phyloP scores from a whole-genome alignment of 2,113 vertebrate species.

The Podarcis muralis region DNA sequence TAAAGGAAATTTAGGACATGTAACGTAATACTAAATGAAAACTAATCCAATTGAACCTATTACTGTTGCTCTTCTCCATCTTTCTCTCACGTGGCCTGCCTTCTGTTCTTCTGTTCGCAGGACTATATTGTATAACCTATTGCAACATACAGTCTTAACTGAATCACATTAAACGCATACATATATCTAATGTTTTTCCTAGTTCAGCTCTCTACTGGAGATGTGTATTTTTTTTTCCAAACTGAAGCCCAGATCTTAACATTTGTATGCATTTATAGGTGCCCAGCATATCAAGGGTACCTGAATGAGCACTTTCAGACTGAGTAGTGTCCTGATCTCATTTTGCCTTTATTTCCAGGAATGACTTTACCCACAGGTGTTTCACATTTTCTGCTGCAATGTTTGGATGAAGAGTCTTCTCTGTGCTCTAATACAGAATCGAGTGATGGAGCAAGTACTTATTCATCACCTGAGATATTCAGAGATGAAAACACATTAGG shows the following conservation, averaged over 20 bases:
- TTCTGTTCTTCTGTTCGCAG: background rate
- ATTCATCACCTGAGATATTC: constrained; percentile 85
- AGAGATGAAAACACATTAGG: constrained; percentile 72
- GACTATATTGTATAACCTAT: background rate
- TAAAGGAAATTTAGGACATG: too few relatives aligned
- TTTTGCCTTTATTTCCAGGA: constrained; percentile 63
- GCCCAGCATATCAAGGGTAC: background rate
- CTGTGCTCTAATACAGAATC: background rate
- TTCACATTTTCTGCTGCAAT: constrained; percentile 73
- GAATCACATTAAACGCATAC: background rate
- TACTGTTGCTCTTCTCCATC: background rate
- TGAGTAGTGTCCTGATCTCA: background rate
- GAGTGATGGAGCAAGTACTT: constrained; percentile 60
- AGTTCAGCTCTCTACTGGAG: background rate
- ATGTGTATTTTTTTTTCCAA: background rate
- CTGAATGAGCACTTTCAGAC: background rate
- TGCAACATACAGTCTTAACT: background rate
- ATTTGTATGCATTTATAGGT: background rate
- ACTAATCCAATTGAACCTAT: background rate
- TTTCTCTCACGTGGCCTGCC: background rate
- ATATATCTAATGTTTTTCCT: background rate
- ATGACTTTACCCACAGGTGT: constrained; percentile 72
- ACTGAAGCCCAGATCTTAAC: background rate
- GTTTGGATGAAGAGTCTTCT: constrained; percentile 67
- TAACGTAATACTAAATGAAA: too few relatives aligned